phyloP scores from a whole-genome alignment of 2,888 invertebrate species.

The Phymatocera aterrima region DNA sequence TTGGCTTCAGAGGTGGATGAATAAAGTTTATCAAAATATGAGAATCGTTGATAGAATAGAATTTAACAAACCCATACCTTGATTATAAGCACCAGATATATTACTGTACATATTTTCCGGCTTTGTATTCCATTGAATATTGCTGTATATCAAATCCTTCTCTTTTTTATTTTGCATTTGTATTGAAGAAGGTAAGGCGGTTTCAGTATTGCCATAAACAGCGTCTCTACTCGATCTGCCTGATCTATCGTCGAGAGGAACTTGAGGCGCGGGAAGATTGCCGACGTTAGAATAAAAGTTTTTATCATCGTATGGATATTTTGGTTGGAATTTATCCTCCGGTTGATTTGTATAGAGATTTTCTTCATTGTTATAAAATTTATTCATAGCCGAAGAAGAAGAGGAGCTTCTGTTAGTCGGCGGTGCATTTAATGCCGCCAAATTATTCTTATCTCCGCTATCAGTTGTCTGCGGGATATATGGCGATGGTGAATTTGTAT shows the following conservation, averaged over 20 bases:
- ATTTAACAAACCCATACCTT: constrained; percentile 55
- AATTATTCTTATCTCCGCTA: constrained; percentile 67
- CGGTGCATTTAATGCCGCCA: constrained; percentile 46
- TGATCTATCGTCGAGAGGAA: constrained; percentile 63
- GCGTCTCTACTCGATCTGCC: constrained; percentile 63
- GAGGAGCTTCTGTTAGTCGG: constrained; percentile 61
- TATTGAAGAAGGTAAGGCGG: constrained; percentile 62
- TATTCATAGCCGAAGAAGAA: no score
- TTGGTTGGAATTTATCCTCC: constrained; percentile 66
- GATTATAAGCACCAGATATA: constrained; percentile 68
- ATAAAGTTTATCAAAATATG: constrained; percentile 16
- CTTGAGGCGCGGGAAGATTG: constrained; percentile 67
- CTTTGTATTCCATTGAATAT: constrained; percentile 76
- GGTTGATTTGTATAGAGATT: constrained; percentile 66
- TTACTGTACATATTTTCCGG: constrained; percentile 80
- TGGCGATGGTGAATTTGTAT: constrained; percentile 71
- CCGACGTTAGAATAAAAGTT: constrained; percentile 72
- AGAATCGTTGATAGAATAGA: neutral
- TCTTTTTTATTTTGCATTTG: constrained; percentile 70
- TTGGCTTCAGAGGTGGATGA: constrained; percentile 25
- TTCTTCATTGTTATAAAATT: constrained; percentile 67
- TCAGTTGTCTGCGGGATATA: constrained; percentile 57
- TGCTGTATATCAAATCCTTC: constrained; percentile 77
- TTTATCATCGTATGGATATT: constrained; percentile 67
- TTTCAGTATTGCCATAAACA: constrained; percentile 72